These are phyloP conservation scores for Aphelenchoides avenae DNA, from an alignment of 1,140 invertebrate genomes.

Conservation along the genomic window DNA sequence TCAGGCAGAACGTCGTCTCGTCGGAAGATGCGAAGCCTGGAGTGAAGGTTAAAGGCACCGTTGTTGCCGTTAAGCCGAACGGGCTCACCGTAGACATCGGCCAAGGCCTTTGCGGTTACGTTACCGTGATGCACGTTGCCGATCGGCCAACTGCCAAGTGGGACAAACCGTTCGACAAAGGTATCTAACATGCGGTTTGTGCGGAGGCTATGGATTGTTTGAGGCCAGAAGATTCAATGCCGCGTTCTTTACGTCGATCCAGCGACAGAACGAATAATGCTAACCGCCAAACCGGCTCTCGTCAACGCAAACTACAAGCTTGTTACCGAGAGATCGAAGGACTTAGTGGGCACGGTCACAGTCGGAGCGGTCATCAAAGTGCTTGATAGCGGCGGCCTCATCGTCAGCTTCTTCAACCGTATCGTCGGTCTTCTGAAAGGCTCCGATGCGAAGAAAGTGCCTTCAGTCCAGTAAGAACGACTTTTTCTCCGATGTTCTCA, in stretches of 20 bases:
- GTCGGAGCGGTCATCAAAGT: constrained; percentile 21
- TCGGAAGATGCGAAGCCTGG: constrained; percentile 36
- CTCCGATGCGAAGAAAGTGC: constrained; percentile 1
- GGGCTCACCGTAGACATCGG: constrained; percentile 39
- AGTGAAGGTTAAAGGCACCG: constrained; percentile 25
- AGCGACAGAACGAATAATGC: constrained; percentile 19
- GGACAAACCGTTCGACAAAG: constrained; percentile 38
- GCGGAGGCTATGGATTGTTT: no score
- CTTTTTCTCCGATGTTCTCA: neutral
- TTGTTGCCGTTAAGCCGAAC: constrained; percentile 24
- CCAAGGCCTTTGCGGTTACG: constrained; percentile 34
- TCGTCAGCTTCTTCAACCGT: constrained; percentile 26
- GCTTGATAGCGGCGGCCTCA: constrained; percentile 10
- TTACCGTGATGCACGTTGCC: constrained; percentile 30
- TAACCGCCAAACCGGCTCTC: constrained; percentile 44
- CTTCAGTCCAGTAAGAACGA: neutral
- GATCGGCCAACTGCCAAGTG: constrained; percentile 32
- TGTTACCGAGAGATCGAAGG: constrained; percentile 11
- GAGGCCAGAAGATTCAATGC: constrained; percentile 45
- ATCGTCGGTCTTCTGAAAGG: constrained; percentile 24
- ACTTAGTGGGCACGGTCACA: constrained; percentile 17
- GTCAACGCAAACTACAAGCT: constrained; percentile 23
- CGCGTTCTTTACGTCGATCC: constrained; percentile 41
- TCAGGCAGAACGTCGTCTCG: constrained; percentile 41
- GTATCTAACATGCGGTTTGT: no score